These are phyloP conservation scores for Oligia latruncula DNA, from an alignment of 2,888 invertebrate species.

Conservation along the genomic window DNA sequence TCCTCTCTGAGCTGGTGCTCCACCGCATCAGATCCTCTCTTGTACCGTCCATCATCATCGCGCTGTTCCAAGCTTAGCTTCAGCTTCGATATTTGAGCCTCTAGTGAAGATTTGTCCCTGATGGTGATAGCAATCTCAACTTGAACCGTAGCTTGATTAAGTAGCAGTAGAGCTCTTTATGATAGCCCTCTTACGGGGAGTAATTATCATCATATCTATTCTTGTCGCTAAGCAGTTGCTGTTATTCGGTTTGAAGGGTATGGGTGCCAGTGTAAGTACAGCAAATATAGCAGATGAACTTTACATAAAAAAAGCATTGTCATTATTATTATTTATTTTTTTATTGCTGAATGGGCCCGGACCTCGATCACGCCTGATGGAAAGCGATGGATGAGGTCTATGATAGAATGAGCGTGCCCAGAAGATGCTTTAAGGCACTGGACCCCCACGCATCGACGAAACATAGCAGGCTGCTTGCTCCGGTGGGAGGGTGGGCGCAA, in stretches of 20 bases:
- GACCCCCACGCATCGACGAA: too few species aligned
- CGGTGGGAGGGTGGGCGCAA: too few species aligned
- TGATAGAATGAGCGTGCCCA: too few species aligned
- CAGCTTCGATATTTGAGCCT: slow-evolving; percentile 92
- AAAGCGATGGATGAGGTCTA: too few species aligned
- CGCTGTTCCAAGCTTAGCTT: slow-evolving; percentile 91
- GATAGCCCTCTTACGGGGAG: background rate
- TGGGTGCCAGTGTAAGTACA: too few species aligned
- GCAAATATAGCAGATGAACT: background rate
- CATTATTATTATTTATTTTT: too few species aligned
- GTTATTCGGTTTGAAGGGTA: background rate
- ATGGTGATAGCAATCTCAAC: background rate
- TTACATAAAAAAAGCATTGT: too few species aligned
- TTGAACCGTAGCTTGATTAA: background rate
- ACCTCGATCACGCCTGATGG: too few species aligned
- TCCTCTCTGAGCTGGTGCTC: slow-evolving; percentile 94
- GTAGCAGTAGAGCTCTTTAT: background rate
- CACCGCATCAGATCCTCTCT: slow-evolving; percentile 91
- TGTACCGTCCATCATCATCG: slow-evolving; percentile 92
- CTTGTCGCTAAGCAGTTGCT: background rate
- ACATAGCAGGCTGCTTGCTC: too few species aligned
- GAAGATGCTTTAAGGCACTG: too few species aligned
- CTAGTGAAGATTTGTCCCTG: slow-evolving; percentile 92
- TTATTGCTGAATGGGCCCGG: too few species aligned
- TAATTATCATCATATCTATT: background rate